phyloP scores from a whole-genome alignment of 1,140 invertebrate genomes.

The Stegodyphus dumicola region DNA sequence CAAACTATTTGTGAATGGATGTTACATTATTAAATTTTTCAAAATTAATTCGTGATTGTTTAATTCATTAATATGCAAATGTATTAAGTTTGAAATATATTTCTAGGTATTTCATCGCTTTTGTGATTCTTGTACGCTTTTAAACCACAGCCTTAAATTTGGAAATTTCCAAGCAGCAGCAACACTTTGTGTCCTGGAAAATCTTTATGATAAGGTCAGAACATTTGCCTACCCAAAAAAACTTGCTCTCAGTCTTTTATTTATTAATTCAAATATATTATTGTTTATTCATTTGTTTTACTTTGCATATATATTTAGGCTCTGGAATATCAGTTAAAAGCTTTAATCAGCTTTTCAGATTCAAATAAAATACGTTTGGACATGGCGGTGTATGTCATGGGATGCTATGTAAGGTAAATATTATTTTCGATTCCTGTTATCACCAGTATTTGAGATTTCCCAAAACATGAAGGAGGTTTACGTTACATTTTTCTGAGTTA shows the following conservation, averaged over 20 bases:
- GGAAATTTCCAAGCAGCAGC: constrained; percentile 62
- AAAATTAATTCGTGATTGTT: neutral
- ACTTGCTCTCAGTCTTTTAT: no score
- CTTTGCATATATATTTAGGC: constrained; percentile 31
- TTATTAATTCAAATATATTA: no score
- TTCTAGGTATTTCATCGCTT: constrained; percentile 52
- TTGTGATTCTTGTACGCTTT: constrained; percentile 51
- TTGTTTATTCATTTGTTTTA: no score
- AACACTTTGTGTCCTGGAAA: constrained; percentile 58
- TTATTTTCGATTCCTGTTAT: no score
- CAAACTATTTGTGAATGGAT: no score
- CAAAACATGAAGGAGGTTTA: no score
- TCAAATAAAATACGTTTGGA: constrained; percentile 10
- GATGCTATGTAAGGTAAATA: constrained; percentile 34
- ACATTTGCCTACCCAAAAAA: no score
- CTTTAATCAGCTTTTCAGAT: neutral
- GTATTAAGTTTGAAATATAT: neutral
- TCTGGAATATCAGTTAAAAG: constrained; percentile 58
- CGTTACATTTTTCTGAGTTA: no score
- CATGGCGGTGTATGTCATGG: constrained; percentile 22
- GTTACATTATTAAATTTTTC: neutral
- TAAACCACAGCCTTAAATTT: constrained; percentile 60
- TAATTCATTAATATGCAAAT: neutral
- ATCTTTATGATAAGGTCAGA: constrained; percentile 46
- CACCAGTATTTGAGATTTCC: no score